Evolutionary conservation across 2,113 vertebrate genomes (phyloP), one percentile per base, ranked within the genome.

Genomic region (Phrynosoma platyrhinos): DNA sequence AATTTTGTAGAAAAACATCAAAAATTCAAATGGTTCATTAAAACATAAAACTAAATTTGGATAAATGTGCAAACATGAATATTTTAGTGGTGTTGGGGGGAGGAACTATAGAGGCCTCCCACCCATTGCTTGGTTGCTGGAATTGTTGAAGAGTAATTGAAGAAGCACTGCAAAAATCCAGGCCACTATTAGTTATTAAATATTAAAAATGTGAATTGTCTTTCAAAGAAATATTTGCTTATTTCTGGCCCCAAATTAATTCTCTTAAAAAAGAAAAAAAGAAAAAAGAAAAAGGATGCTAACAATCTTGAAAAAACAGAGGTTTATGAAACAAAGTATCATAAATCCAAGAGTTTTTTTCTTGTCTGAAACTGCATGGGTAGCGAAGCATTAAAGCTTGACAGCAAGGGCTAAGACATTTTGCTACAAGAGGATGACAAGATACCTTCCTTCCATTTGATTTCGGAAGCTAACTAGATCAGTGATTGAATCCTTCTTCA

Each of bases 11-110:
- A n/a, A 83, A 85, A 74, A 83, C 3, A 47, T 47, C 47, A 3
- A 72, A 76, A 86, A 55, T 58, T 86, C 93, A 69, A 81, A 82
- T 1, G 64, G 84, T 87, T 90, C 83, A 89, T 92, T 89, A 66
- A 69, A 82, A 69, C 82, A 89, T 81, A 88, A 40, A 88, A 72
- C 82, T 94, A 82, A 87, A 88, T 89, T 92, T 93, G 82, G 85
- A 16, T 93, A 52, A 76, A 93, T 90, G 58, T 94, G 92, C 88
- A 91, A 92, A 89, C 92, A 93, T 94, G 90, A 96, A 95, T 95
- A 92, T 95, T 95, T 95, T 90, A 96, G 89, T 88, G 80, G 88
- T 90, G 89, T 91, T 92, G 88, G 82, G 85, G 91, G 91, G 91
- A 20, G 25, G n/a, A 5, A 52, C 90, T 77, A 89, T 83, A 83